phyloP scores from a whole-genome alignment of 2,113 vertebrate genomes.

The Sapayoa aenigma region DNA sequence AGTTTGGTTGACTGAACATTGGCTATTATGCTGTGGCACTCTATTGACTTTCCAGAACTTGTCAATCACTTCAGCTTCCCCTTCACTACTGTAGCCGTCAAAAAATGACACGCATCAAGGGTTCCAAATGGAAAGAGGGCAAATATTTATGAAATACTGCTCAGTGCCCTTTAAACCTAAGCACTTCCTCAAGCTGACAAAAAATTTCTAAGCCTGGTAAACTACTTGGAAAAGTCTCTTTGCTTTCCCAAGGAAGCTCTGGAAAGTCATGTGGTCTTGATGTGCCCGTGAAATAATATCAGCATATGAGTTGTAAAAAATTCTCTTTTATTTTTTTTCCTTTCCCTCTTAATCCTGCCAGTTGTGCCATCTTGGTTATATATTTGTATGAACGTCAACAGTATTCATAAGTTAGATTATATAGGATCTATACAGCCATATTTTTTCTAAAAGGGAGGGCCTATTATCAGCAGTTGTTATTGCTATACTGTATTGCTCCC shows the following conservation, averaged over 20 bases:
- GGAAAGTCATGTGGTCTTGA: neutral
- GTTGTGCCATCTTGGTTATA: neutral
- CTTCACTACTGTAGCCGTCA: neutral
- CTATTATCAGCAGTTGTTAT: neutral
- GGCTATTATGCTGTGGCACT: neutral
- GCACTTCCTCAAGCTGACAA: neutral
- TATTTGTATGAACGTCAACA: neutral
- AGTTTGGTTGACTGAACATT: neutral
- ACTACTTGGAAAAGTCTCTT: neutral
- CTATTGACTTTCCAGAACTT: conserved; percentile 3
- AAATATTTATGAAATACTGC: neutral
- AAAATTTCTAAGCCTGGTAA: neutral
- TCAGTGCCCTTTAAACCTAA: neutral
- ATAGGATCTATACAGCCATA: neutral
- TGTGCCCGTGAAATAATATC: neutral
- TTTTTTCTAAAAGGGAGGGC: neutral
- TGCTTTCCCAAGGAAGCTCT: neutral
- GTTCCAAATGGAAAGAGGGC: neutral
- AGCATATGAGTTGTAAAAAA: neutral
- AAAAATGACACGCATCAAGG: neutral
- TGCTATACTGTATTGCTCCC: neutral
- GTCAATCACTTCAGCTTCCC: neutral
- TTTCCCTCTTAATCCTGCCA: neutral
- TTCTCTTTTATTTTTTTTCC: neutral
- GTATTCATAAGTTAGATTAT: neutral